Percentiles rank a stretch among this genome's conserved stretches.
These are phyloP conservation scores for Archips xylosteana DNA, from an alignment of 2,888 invertebrate genomes.

Conservation along the genomic window DNA sequence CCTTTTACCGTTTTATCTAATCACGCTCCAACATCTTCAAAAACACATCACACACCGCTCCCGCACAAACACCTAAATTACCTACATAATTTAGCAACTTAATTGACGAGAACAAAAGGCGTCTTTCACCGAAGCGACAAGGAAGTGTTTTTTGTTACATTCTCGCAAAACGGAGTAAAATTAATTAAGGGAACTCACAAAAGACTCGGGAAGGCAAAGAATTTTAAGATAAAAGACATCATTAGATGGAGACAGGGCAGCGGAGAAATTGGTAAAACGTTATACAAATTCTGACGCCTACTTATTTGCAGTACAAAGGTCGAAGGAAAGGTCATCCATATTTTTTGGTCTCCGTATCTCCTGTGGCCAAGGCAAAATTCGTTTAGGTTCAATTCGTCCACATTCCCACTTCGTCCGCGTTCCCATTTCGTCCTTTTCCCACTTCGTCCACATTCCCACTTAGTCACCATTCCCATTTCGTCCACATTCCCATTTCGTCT, in stretches of 20 bases:
- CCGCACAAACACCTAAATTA: constrained; percentile 17
- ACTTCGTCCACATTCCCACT: too few relatives aligned
- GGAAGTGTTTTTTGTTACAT: constrained; percentile 23
- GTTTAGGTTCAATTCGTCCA: too few relatives aligned
- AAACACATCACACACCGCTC: constrained; percentile 4
- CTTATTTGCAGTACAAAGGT: background rate
- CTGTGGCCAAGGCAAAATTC: too few relatives aligned
- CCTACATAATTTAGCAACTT: constrained; percentile 16
- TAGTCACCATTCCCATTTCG: too few relatives aligned
- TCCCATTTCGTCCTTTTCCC: too few relatives aligned
- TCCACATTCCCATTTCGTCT: too few relatives aligned
- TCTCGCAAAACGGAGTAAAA: constrained; percentile 7
- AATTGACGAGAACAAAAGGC: constrained; percentile 1
- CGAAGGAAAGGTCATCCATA: background rate
- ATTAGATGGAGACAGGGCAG: background rate
- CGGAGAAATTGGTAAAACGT: background rate
- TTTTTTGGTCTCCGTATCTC: too few relatives aligned
- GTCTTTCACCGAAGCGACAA: background rate
- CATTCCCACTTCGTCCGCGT: too few relatives aligned
- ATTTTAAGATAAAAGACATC: background rate
- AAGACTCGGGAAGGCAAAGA: background rate
- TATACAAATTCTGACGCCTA: background rate
- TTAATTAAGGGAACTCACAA: constrained; percentile 14
- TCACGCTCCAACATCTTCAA: too few relatives aligned
- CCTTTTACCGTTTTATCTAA: too few relatives aligned